phyloP scores from a whole-genome alignment of 2,797 vertebrate genomes.

The Crocodylus rhombifer region DNA sequence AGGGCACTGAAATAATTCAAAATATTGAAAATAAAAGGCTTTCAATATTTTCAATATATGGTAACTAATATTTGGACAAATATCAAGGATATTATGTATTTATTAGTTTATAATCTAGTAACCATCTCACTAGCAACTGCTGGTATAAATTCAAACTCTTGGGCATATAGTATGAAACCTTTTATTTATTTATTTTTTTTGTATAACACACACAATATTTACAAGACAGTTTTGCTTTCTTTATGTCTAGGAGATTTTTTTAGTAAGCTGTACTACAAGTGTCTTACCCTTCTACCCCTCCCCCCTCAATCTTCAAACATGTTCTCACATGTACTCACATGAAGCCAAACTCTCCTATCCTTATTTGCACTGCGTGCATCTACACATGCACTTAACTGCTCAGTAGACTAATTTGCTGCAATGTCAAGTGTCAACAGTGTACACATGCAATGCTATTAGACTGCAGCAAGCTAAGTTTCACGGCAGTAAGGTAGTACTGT shows the following conservation, averaged over 20 bases:
- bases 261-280: background rate
- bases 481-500: too few species aligned
- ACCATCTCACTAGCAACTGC: background rate
- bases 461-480: too few species aligned
- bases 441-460: too few species aligned
- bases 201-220: background rate
- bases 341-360: background rate
- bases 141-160: background rate
- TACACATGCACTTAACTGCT: too few species aligned
- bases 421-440: too few species aligned
- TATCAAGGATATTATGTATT: background rate
- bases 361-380: background rate
- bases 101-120: background rate
- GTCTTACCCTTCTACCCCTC: background rate
- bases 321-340: background rate
- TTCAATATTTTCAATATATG: background rate
- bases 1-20: background rate
- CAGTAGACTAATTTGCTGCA: too few species aligned
- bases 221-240: background rate
- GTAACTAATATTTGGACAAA: background rate
- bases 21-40: background rate
- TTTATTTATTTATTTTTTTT: background rate
- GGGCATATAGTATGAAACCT: background rate
- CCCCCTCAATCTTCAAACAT: background rate
- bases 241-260: background rate